A percentile compares a stretch with the other conserved stretches of the same genome.
phyloP scores from a whole-genome alignment of 2,113 vertebrate species.

The Ibidorhyncha struthersii region DNA sequence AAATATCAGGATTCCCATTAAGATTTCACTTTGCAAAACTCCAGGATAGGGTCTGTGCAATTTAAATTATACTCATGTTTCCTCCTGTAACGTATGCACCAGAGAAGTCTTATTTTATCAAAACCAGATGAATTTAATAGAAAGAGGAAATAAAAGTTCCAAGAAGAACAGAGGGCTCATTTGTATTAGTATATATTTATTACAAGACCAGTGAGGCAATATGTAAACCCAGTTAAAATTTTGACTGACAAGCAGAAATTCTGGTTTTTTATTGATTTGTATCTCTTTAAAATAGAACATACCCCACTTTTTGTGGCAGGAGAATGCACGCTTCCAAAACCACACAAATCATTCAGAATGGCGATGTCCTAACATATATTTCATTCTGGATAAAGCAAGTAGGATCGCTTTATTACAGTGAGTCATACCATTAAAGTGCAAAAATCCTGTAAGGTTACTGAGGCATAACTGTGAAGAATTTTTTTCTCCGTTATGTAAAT shows the following conservation, averaged over 20 bases:
- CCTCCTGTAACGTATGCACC: background rate
- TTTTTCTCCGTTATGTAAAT: slow-evolving; percentile 55
- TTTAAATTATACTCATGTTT: background rate
- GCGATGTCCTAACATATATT: background rate
- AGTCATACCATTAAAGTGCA: slow-evolving; percentile 60
- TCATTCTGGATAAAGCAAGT: slow-evolving; percentile 22
- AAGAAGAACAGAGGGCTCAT: background rate
- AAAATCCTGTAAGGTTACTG: slow-evolving; percentile 29
- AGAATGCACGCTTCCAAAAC: background rate
- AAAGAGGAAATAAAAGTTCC: background rate
- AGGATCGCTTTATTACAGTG: slow-evolving; percentile 28
- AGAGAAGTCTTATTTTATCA: background rate
- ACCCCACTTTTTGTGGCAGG: background rate
- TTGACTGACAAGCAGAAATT: background rate
- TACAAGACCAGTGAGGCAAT: background rate
- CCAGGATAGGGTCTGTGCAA: background rate
- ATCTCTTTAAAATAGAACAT: background rate
- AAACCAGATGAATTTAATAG: background rate
- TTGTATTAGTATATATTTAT: background rate
- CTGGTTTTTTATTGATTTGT: background rate
- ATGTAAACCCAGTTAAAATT: background rate
- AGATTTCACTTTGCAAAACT: background rate
- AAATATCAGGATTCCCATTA: background rate
- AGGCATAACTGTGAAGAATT: slow-evolving; percentile 39
- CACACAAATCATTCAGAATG: background rate